Conservation (phyloP, 2,113 vertebrate species). For the Megatriorchis doriae region DNA sequence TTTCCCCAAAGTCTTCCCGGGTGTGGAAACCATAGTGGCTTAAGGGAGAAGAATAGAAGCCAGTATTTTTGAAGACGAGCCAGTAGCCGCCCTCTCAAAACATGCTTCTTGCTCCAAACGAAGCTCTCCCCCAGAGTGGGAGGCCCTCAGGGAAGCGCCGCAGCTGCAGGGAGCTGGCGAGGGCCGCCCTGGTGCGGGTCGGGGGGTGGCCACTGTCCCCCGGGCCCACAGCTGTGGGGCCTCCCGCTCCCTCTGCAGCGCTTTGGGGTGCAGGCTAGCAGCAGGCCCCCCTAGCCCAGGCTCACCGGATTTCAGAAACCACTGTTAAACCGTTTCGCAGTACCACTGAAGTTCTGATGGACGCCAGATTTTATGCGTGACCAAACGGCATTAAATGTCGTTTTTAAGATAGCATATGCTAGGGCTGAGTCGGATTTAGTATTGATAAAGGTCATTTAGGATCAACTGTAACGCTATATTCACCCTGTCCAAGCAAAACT, state of each 20-base stretch:
- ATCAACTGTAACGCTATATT: neutral
- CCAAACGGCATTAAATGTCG: fast-evolving
- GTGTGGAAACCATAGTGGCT: neutral
- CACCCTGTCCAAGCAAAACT: neutral
- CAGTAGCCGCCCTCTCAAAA: neutral
- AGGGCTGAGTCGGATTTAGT: neutral
- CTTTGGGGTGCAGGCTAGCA: neutral
- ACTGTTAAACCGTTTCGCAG: fast-evolving
- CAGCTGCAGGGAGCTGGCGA: neutral
- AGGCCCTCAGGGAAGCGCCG: neutral
- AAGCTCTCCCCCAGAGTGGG: fast-evolving
- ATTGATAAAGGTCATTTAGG: neutral
- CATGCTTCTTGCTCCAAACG: neutral
- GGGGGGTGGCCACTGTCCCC: fast-evolving
- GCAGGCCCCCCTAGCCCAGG: fast-evolving
- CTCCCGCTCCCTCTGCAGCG: fast-evolving
- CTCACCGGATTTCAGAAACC: neutral
- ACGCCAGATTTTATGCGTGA: fast-evolving
- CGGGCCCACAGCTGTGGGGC: neutral
- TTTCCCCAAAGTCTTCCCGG: neutral
- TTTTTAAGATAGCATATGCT: neutral
- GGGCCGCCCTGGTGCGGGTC: fast-evolving
- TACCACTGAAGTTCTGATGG: neutral
- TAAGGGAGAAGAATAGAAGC: neutral
- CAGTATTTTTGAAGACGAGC: neutral